Base-by-base conservation (phyloP, 1,140 invertebrate species). In the Helicoverpa armigera region DNA sequence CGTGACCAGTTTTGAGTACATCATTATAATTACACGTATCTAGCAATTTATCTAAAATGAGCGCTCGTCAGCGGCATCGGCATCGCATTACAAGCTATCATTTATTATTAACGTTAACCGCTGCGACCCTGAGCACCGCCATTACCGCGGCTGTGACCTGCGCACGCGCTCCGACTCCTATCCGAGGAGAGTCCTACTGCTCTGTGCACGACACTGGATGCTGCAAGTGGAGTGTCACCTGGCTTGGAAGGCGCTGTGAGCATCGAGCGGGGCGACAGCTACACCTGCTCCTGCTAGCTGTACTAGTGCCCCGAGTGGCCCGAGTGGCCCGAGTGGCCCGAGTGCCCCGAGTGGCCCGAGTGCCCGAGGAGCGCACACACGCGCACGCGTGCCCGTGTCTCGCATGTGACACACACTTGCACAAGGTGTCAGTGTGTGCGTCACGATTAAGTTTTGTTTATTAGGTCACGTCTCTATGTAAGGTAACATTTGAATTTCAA, bases 401-500 rank as follows among this genome's bases (percentile, higher is more conserved):
- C 4, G 11, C n/a, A 61, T 10, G 31, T 2, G 16, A 65, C 63
- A 7, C 61, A 43, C 61, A 43, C 11, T 3, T 12, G 7, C 31
- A 31, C 2, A 7, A 29, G 14, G 2, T 9, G 16, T 14, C n/a
- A 31, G 12, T 11, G n/a, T 16, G n/a, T 16, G 12, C 61, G n/a
- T 14, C 12, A 13, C 14, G 0, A 48, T 14, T 31, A 9, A 65
- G 3, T 16, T 54, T 31, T 4, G 4, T 29, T 54, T 72, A 72
- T 72, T 72, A 43, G 70, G 51, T 43, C 70, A 73, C 53, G 70
- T 73, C 70, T 67, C 14, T 73, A 2, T 43, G 70, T 58, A 58
- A 35, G 70, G 58, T 23, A 51, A 76, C 58, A 76, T 76, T 76
- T 63, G 58, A 18, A 76, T 51, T 76, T 76, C 3, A 76, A 76